These are phyloP conservation scores for Brachionus paranguensis DNA, from an alignment of 1,140 invertebrate species.

Conservation along the genomic window DNA sequence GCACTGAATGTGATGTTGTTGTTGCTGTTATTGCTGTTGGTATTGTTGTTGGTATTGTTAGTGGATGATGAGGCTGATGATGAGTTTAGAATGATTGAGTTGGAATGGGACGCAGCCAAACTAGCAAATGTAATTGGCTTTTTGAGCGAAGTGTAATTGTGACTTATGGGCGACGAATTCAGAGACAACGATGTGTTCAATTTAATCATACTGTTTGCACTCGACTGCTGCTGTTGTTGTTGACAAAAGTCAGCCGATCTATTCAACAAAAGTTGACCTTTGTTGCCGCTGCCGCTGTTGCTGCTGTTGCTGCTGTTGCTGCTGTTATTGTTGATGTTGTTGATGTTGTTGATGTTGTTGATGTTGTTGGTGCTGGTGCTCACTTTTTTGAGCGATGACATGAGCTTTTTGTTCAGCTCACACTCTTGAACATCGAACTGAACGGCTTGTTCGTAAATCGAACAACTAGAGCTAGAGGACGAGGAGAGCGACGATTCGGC, in stretches of 20 bases:
- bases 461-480: neutral
- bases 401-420: neutral
- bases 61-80: neutral
- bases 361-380: no score
- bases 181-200: neutral
- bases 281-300: neutral
- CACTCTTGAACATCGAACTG: neutral
- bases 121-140: constrained; percentile 26
- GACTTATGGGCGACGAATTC: neutral
- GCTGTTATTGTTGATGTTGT: no score
- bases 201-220: neutral
- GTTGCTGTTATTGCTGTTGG: neutral
- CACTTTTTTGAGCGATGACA: neutral
- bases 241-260: neutral
- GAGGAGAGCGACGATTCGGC: constrained; percentile 5
- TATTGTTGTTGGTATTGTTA: neutral
- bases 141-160: neutral
- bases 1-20: neutral
- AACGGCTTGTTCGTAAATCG: neutral
- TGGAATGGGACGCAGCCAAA: constrained; percentile 3
- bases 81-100: neutral
- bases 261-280: neutral
- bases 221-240: neutral
- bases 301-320: no score
- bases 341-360: no score